phyloP scores from a whole-genome alignment of 2,888 invertebrate species.

The Gymnoscelis rufifasciata region DNA sequence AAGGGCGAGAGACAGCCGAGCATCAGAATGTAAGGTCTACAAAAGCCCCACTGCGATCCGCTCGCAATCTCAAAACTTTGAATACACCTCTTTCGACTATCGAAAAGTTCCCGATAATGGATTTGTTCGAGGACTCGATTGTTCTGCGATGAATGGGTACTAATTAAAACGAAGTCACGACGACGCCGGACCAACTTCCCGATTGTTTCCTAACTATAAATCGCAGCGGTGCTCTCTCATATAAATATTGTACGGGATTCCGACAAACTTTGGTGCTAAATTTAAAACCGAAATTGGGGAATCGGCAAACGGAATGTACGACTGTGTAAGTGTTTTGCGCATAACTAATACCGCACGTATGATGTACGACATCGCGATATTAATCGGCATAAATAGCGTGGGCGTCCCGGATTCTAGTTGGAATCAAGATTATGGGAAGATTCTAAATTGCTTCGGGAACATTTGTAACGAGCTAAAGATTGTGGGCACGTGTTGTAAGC shows the following conservation, averaged over 20 bases:
- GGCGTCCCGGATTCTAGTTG: slow-evolving; percentile 43
- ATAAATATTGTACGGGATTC: slow-evolving; percentile 65
- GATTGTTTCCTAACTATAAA: slow-evolving; percentile 74
- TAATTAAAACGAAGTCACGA: slow-evolving; percentile 79
- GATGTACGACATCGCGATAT: slow-evolving; percentile 36
- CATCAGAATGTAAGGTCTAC: slow-evolving; percentile 47
- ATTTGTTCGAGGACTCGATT: slow-evolving; percentile 75
- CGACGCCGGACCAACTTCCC: slow-evolving; percentile 69
- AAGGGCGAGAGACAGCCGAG: slow-evolving; percentile 38
- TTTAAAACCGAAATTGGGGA: slow-evolving; percentile 65
- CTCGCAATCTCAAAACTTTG: slow-evolving; percentile 64
- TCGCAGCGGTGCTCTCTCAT: slow-evolving; percentile 61
- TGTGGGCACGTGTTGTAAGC: slow-evolving; percentile 61
- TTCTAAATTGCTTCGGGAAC: slow-evolving; percentile 62
- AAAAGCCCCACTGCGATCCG: slow-evolving; percentile 53
- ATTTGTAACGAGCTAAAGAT: slow-evolving; percentile 71
- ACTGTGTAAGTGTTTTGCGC: slow-evolving; percentile 31
- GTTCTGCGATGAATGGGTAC: slow-evolving; percentile 78
- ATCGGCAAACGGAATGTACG: slow-evolving; percentile 43
- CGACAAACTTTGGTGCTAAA: slow-evolving; percentile 67
- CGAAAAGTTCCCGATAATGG: slow-evolving; percentile 77
- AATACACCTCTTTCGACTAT: slow-evolving; percentile 76
- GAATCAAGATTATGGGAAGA: slow-evolving; percentile 58
- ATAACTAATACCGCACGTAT: slow-evolving; percentile 25
- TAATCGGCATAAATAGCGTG: slow-evolving; percentile 46